phyloP scores from a whole-genome alignment of 2,113 vertebrate genomes.

The Microtus oregoni region DNA sequence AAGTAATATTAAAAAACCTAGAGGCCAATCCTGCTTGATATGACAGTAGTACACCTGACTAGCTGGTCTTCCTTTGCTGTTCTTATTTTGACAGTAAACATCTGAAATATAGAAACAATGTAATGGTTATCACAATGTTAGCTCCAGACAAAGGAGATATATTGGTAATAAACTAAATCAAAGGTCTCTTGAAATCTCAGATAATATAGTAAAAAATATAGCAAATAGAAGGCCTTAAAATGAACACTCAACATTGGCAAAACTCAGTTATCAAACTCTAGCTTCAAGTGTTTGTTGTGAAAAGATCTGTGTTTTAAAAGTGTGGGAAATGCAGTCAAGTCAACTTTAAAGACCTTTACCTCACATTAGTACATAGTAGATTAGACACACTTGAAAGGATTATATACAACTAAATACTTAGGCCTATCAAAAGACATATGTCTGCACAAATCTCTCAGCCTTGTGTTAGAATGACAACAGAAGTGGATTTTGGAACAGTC shows the following conservation, averaged over 20 bases:
- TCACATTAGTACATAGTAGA: not conserved
- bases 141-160: not conserved
- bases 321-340: not conserved
- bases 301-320: not conserved
- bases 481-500: conserved; percentile 2
- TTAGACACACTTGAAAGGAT: not conserved
- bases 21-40: not conserved
- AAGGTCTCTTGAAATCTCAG: not conserved
- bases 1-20: not conserved
- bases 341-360: not conserved
- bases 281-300: not conserved
- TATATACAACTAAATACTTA: not conserved
- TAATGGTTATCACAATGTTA: not conserved
- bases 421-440: not conserved
- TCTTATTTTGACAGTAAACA: not conserved
- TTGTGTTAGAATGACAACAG: not conserved
- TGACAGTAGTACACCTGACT: not conserved
- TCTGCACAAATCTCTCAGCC: not conserved
- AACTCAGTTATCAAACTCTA: not conserved
- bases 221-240: not conserved
- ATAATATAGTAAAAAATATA: not conserved
- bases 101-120: not conserved
- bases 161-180: not conserved
- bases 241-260: not conserved
- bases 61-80: not conserved